These are phyloP conservation scores for Sinocyclocheilus anophthalmus DNA, from an alignment of 2,113 vertebrate species.

Conservation along the genomic window DNA sequence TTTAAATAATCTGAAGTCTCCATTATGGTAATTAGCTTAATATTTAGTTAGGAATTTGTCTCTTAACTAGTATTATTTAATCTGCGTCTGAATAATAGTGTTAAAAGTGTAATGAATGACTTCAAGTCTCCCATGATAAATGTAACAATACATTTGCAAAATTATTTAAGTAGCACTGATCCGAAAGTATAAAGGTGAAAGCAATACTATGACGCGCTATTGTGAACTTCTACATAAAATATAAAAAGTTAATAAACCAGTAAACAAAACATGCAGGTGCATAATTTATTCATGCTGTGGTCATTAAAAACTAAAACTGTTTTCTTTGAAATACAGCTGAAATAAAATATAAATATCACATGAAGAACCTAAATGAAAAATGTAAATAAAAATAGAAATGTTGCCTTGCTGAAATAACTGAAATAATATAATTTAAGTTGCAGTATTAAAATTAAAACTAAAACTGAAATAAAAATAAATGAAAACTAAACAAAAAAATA, in stretches of 20 bases:
- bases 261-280: too few species aligned
- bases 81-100: neutral
- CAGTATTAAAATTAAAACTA: too few species aligned
- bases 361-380: neutral
- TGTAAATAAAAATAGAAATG: neutral
- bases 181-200: too few species aligned
- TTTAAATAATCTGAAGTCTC: neutral
- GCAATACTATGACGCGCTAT: too few species aligned
- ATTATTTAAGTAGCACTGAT: too few species aligned
- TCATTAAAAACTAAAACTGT: neutral
- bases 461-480: neutral
- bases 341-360: neutral
- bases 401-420: too few species aligned
- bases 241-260: too few species aligned
- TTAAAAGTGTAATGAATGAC: neutral
- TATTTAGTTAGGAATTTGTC: neutral
- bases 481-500: neutral
- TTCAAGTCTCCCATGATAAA: neutral
- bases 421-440: too few species aligned
- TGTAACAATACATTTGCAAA: too few species aligned
- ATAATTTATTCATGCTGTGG: too few species aligned
- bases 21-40: neutral
- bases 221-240: too few species aligned
- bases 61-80: too few species aligned
- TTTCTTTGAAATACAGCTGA: neutral